A percentile compares a stretch with the other conserved stretches of the same genome.
phyloP scores from a whole-genome alignment of 1,140 invertebrate species.

The Aphelinus certus region DNA sequence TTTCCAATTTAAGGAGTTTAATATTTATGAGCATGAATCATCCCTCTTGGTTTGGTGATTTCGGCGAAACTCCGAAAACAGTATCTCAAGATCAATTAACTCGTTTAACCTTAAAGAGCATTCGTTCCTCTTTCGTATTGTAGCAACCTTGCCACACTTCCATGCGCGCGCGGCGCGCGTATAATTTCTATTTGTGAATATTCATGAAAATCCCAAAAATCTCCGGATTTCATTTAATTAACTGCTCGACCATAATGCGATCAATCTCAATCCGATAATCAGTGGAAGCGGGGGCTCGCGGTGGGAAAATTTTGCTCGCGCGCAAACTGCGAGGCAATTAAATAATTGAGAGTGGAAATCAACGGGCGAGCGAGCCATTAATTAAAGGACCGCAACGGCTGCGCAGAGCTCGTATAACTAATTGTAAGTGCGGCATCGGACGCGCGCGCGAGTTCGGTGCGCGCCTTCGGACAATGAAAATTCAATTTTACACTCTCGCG shows the following conservation, averaged over 20 bases:
- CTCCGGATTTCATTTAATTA: not conserved
- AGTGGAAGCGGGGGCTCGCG: not conserved
- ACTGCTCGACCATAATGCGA: not conserved
- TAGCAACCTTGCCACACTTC: no score
- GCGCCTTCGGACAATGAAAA: slow-evolving; percentile 14
- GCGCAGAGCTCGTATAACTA: not conserved
- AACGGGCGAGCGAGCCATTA: not conserved
- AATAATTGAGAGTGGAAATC: not conserved
- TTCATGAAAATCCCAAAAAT: not conserved
- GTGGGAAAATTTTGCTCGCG: not conserved
- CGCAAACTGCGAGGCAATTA: not conserved
- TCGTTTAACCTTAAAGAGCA: no score
- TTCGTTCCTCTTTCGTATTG: no score
- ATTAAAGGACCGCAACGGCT: slow-evolving; percentile 9
- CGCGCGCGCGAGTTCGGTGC: not conserved
- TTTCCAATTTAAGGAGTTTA: no score
- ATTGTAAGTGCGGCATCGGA: not conserved
- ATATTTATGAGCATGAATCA: no score
- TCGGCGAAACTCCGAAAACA: no score
- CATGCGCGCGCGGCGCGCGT: no score
- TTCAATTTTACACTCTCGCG: slow-evolving; percentile 16
- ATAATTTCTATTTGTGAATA: not conserved
- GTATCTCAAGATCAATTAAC: no score
- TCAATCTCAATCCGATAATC: no score
- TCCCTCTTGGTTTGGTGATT: no score